Conservation (phyloP, 2,113 vertebrate species). For the Oceanites oceanicus region DNA sequence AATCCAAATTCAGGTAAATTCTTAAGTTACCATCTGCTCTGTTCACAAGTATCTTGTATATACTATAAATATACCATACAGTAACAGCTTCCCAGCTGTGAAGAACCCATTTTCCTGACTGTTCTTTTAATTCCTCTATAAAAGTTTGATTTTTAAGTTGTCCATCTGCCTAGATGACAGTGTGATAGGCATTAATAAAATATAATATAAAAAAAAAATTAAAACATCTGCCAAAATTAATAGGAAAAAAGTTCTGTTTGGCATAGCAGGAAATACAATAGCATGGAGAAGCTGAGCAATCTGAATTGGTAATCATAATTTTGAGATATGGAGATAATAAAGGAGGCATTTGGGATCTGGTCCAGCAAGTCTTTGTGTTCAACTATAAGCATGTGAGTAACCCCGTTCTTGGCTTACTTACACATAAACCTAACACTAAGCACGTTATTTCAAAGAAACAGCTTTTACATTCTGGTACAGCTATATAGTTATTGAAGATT, state of each 20-base stretch:
- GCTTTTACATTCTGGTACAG: not conserved
- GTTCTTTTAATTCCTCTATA: conserved; percentile 25
- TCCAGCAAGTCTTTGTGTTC: not conserved
- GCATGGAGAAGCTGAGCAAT: not conserved
- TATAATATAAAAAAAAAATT: conserved; percentile 19
- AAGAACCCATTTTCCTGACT: conserved; percentile 37
- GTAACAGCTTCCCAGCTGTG: conserved; percentile 58
- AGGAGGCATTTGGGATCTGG: not conserved
- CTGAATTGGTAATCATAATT: not conserved
- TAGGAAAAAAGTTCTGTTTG: not conserved
- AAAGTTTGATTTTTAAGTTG: conserved; percentile 44
- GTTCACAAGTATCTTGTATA: conserved; percentile 49
- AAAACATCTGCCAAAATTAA: conserved; percentile 4
- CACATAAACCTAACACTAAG: not conserved
- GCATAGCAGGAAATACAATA: not conserved
- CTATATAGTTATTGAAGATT: not conserved
- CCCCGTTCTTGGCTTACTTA: not conserved
- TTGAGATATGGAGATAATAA: not conserved
- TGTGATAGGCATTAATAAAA: conserved; percentile 7
- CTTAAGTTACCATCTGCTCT: conserved; percentile 44
- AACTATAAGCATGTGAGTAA: not conserved
- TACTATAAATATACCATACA: conserved; percentile 49
- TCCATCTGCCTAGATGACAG: conserved; percentile 4
- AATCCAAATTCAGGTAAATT: conserved; percentile 56
- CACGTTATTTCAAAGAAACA: not conserved